Base-by-base conservation (phyloP, 2,113 vertebrate genomes). In the Pimephales promelas region DNA sequence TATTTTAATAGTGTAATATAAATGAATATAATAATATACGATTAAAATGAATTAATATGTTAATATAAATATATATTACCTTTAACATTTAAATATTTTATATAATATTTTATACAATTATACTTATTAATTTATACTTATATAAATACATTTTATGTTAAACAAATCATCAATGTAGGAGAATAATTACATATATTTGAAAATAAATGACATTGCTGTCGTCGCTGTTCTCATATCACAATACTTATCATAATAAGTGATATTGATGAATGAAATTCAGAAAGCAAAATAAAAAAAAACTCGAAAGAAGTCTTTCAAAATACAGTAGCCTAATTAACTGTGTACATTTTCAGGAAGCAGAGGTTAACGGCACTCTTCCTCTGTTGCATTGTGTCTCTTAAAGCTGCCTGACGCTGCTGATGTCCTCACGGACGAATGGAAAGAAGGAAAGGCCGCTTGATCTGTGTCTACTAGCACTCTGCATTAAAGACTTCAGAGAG, bases 331-430 rank as follows among this genome's bases (percentile, higher is more conserved):
- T n/a, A 36, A 75, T 75, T 76, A 76, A 36, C 14, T 36, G 2
- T 52, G 24, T 34, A 36, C 1, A 47, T n/a, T 54, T 45, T 3
- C 61, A 47, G 71, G 40, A 56, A 31, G 5, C 16, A 36, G 59
- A 45, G 10, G 31, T 81, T 85, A 82, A 76, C 26, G 59, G 34
- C 66, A 40, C 56, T 79, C 43, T 56, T 56, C 43, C 62, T 54
- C 56, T 49, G 28, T 54, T 87, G 36, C 24, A 40, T 73, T 74
- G 36, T 34, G 28, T 83, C 70, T 83, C n/a, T 52, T 75, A 62
- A 73, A 82, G 61, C 24, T 34, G 28, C 76, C 3, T 31, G 79
- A 54, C 70, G 75, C 34, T 26, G 22, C 54, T 28, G 64, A 68
- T 43, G 14, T 86, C 64, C 54, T 40, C 57, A 40, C 47, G 64